Evolutionary conservation across 2,797 vertebrate species (phyloP).

Genomic region (Mus caroli): DNA sequence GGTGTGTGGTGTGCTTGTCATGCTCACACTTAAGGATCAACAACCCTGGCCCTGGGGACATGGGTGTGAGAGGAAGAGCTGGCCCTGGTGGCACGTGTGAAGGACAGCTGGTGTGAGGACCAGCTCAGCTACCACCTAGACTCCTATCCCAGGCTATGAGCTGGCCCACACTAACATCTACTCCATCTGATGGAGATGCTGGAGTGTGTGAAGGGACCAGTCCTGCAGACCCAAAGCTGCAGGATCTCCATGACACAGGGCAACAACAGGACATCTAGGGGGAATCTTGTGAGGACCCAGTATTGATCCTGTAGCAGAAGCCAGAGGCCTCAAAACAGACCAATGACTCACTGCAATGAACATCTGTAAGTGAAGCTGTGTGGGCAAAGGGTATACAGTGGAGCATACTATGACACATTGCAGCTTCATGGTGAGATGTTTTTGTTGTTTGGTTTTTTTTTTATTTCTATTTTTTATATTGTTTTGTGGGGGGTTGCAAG

Average conservation of each 20-base stretch:
- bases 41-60: neutral
- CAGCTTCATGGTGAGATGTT: neutral
- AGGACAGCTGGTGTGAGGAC: neutral
- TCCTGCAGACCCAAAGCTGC: neutral
- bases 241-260: neutral
- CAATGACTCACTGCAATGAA: neutral
- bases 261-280: neutral
- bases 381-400: neutral
- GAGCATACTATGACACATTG: neutral
- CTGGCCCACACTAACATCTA: neutral
- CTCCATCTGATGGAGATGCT: neutral
- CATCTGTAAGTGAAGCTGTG: neutral
- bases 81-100: neutral
- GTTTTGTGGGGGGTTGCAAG: neutral
- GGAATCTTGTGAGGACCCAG: neutral
- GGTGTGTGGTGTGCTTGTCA: neutral
- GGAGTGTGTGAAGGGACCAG: neutral
- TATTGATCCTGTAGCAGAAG: neutral
- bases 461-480: neutral
- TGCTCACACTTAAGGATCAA: neutral
- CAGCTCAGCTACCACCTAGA: neutral
- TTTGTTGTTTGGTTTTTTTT: neutral
- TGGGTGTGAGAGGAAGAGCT: neutral
- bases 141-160: neutral
- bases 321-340: neutral